Conservation (phyloP, 1,140 invertebrate species). For the Drosophila neocordata region DNA sequence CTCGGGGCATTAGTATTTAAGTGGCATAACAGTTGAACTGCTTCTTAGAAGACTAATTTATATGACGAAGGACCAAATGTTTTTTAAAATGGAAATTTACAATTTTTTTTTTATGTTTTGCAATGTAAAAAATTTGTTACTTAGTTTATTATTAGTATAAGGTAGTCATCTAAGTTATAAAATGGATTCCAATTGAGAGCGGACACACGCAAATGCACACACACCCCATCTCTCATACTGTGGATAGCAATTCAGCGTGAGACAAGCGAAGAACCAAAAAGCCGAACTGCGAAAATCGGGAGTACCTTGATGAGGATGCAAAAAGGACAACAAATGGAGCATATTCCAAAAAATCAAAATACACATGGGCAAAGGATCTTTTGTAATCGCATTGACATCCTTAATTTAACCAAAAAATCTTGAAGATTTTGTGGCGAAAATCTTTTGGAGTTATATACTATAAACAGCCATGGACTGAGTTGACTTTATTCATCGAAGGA, state of each 20-base stretch:
- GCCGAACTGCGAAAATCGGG: no score
- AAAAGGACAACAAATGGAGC: neutral
- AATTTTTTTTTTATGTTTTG: neutral
- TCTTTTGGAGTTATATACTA: no score
- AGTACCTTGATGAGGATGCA: neutral
- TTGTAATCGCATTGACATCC: no score
- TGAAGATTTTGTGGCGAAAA: no score
- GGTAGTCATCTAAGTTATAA: neutral
- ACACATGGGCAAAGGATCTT: no score
- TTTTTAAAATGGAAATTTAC: neutral
- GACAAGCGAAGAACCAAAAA: neutral
- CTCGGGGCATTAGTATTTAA: neutral
- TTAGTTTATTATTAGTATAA: conserved; percentile 1
- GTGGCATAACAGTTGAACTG: neutral
- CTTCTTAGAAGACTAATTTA: neutral
- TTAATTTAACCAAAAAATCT: no score
- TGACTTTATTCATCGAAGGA: no score
- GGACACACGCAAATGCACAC: neutral
- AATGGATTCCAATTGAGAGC: neutral
- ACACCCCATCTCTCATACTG: neutral
- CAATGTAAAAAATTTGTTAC: conserved; percentile 3
- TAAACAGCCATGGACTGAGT: no score
- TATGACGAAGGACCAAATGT: neutral
- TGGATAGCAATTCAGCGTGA: neutral
- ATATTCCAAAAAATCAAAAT: neutral